These are phyloP conservation scores for Porites australiensis DNA, from an alignment of 64 coral and sea anemone species.

Conservation along the genomic window DNA sequence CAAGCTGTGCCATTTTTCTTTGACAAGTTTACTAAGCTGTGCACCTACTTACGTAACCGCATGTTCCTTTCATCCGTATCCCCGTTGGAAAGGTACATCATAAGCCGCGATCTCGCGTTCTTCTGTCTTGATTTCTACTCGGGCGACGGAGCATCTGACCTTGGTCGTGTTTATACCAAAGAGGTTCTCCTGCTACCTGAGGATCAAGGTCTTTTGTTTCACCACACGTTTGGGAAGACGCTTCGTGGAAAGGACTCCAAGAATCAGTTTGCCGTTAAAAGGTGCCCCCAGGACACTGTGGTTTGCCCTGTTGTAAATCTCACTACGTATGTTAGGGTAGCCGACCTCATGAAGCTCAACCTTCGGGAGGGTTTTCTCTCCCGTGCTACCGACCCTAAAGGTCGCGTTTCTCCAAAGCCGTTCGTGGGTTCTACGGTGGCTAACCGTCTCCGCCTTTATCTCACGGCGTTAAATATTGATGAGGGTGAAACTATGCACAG, in stretches of 20 bases:
- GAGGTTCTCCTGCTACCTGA: too few species aligned
- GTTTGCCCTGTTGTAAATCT: not conserved
- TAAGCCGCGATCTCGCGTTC: constrained; percentile 54
- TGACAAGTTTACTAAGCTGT: constrained; percentile 50
- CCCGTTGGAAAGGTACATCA: constrained; percentile 4
- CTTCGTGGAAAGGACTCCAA: not conserved
- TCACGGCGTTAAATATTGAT: not conserved
- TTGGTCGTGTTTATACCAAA: too few species aligned
- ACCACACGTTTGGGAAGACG: not conserved
- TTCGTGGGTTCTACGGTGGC: constrained; percentile 39
- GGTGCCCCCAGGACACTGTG: not conserved
- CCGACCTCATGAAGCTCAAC: not conserved
- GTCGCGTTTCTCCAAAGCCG: too few species aligned
- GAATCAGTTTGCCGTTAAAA: not conserved
- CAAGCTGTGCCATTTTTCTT: constrained; percentile 72
- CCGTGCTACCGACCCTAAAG: not conserved
- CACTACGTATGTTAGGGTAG: not conserved
- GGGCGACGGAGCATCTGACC: constrained; percentile 53
- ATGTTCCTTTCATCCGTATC: not conserved
- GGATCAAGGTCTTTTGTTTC: not conserved
- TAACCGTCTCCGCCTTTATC: too few species aligned
- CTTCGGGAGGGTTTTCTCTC: not conserved
- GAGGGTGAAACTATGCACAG: constrained; percentile 48
- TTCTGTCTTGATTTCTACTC: constrained; percentile 65
- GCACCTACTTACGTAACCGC: not conserved